Evolutionary conservation across 2,113 vertebrate species (phyloP), one percentile per base, ranked within the genome.

Genomic region (Otocyon megalotis): DNA sequence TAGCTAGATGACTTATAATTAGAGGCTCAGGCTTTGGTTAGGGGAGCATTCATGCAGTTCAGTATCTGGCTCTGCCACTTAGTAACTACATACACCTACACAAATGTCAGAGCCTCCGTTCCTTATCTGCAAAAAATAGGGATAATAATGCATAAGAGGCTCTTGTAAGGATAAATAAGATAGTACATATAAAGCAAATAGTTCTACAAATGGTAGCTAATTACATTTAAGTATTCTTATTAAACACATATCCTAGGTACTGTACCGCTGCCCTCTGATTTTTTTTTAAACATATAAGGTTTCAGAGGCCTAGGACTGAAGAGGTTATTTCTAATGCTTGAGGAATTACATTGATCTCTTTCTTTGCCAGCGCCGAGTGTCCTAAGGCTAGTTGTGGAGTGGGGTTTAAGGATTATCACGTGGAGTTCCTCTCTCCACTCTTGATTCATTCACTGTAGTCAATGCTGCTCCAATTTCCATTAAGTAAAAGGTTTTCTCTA

Each of bases 401-500:
- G 97, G 97, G 89, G 77, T 74, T 97, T 91, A 97, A 97, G 97
- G 92, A 93, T 86, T 87, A 69, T 88, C 94, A 93, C 10, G 48
- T 91, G 93, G 94, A 83, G 88, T 84, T 76, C 62, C 90, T 94
- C 92, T 90, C 88, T 94, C 90, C 56, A 91, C 94, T 97, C 93
- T 79, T 71, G 88, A 92, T 28, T 97, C 97, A 97, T 97, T 97
- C 96, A 91, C 90, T 79, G 8, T 37, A 48, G 94, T 96, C 95
- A 96, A 96, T 93, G 60, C 88, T 62, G 85, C 93, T 97, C 82
- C 94, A 86, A 93, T 97, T 97, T 97, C 93, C 89, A 97, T 96
- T 94, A 98, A 97, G 97, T 94, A 97, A 98, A 98, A 96, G 90
- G 96, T 94, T 97, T 93, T 88, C 91, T 96, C 90, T 97, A 97